These are phyloP conservation scores for Melanostoma mellinum DNA, from an alignment of 2,888 invertebrate genomes.

Conservation along the genomic window DNA sequence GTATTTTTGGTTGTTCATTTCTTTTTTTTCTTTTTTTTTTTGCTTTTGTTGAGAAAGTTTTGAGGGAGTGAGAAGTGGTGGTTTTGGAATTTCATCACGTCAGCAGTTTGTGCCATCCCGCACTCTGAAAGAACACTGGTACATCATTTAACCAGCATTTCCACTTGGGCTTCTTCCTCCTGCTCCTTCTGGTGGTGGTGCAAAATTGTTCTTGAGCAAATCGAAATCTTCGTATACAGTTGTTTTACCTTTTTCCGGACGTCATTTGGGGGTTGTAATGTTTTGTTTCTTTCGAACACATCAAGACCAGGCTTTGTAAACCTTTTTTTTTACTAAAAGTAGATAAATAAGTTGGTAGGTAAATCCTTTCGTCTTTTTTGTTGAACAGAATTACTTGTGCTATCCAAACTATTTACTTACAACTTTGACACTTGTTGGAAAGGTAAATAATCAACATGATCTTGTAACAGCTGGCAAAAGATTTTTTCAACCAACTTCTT, in stretches of 20 bases:
- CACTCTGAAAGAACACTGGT: constrained; percentile 65
- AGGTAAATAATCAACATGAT: too few relatives aligned
- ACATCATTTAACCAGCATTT: constrained; percentile 72
- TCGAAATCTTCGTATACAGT: constrained; percentile 71
- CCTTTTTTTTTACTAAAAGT: constrained; percentile 20
- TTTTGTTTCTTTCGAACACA: constrained; percentile 32
- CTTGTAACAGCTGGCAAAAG: too few relatives aligned
- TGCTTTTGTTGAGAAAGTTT: constrained; percentile 21
- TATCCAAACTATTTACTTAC: too few relatives aligned
- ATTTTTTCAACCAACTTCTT: too few relatives aligned
- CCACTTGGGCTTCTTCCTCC: constrained; percentile 52
- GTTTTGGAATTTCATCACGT: constrained; percentile 74
- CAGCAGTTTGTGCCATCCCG: constrained; percentile 74
- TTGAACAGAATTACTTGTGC: too few relatives aligned
- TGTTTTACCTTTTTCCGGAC: constrained; percentile 66
- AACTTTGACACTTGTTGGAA: too few relatives aligned
- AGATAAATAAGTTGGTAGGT: too few relatives aligned
- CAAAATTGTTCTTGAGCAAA: constrained; percentile 62
- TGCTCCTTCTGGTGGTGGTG: constrained; percentile 1
- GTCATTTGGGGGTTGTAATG: constrained; percentile 35
- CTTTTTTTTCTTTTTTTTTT: constrained; percentile 37
- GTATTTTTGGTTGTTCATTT: constrained; percentile 36
- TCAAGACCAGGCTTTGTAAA: constrained; percentile 41
- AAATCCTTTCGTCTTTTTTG: too few relatives aligned
- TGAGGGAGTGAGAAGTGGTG: constrained; percentile 59